These are phyloP conservation scores for Drosophila phalerata DNA, from an alignment of 2,888 invertebrate genomes.

Conservation along the genomic window DNA sequence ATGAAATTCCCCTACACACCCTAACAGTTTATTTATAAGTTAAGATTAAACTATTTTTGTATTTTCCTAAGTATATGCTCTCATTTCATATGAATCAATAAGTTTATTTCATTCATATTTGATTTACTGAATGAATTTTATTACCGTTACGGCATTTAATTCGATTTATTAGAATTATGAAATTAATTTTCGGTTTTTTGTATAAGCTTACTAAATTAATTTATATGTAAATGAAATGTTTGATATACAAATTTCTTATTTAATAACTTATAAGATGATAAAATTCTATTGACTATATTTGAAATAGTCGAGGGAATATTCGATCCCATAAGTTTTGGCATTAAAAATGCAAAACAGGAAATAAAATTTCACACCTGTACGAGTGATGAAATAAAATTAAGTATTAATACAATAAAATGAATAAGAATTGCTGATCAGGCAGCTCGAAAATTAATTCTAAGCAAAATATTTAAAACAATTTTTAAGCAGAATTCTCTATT, in stretches of 20 bases:
- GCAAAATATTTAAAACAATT: constrained; percentile 1
- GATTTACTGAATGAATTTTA: neutral
- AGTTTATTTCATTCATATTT: neutral
- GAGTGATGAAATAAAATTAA: constrained; percentile 31
- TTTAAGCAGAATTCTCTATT: constrained; percentile 7
- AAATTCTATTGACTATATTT: neutral
- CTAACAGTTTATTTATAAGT: neutral
- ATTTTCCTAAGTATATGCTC: neutral
- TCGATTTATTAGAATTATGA: neutral
- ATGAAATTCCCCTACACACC: neutral
- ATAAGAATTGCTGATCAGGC: constrained; percentile 12
- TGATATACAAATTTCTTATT: neutral
- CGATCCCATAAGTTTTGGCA: constrained; percentile 8
- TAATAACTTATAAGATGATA: neutral
- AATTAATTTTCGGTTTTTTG: neutral
- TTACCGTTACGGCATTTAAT: constrained; percentile 12
- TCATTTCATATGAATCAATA: neutral
- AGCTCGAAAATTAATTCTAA: constrained; percentile 10
- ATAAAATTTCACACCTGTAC: constrained; percentile 44
- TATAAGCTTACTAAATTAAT: neutral
- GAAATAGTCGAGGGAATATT: neutral
- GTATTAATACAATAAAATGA: constrained; percentile 2
- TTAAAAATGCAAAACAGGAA: constrained; percentile 32
- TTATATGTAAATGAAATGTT: neutral
- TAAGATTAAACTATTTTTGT: neutral